phyloP scores from a whole-genome alignment of 2,113 vertebrate species.

The Hypocryptadius cinnamomeus region DNA sequence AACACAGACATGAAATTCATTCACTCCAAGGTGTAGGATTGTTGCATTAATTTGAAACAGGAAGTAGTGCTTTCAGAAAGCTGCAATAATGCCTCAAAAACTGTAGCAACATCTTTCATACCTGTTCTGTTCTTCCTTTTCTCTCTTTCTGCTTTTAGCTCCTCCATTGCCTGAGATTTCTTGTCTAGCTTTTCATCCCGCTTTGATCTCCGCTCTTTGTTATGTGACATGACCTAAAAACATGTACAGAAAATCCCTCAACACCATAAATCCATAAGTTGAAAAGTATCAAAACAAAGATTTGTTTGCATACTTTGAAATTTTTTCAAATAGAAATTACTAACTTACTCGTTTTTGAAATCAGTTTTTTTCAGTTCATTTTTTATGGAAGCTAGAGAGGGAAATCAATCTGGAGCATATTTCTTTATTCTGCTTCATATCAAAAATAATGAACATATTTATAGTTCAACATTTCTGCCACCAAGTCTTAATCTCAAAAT shows the following conservation, averaged over 20 bases:
- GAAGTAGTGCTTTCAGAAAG: background rate
- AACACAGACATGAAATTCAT: background rate
- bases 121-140: slow-evolving; percentile 98
- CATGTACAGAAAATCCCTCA: background rate
- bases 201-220: slow-evolving; percentile 95
- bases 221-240: slow-evolving; percentile 93
- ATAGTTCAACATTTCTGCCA: background rate
- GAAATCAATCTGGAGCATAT: background rate
- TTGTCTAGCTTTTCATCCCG: slow-evolving; percentile 97
- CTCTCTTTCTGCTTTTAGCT: slow-evolving; percentile 93
- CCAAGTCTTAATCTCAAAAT: background rate
- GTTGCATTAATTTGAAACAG: background rate
- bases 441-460: background rate
- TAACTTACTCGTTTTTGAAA: background rate
- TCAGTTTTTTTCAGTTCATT: background rate
- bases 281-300: background rate
- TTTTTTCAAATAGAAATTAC: background rate
- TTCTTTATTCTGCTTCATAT: background rate
- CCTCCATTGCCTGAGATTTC: slow-evolving; percentile 99
- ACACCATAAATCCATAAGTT: background rate
- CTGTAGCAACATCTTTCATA: slow-evolving; percentile 5
- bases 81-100: background rate
- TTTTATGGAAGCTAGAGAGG: background rate
- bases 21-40: background rate
- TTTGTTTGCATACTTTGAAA: background rate